A percentile compares a stretch with the other conserved stretches of the same genome.
phyloP scores from a whole-genome alignment of 1,140 invertebrate genomes.

The Ctenoplectra terminalis region DNA sequence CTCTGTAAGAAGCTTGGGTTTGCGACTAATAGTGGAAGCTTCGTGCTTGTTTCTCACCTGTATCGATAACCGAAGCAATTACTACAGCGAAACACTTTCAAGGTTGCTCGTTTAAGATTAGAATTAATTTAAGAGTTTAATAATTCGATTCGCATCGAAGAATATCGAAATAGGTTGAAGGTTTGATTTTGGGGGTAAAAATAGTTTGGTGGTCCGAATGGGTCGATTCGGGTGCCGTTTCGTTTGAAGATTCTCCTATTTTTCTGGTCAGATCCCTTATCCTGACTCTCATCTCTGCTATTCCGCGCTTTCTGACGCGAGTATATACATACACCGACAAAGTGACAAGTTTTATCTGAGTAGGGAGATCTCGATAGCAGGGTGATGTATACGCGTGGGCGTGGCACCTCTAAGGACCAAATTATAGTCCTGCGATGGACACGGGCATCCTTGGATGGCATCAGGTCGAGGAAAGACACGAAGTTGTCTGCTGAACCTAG shows the following conservation, averaged over 20 bases:
- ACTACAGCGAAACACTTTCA: no score
- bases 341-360: constrained; percentile 71
- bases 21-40: background rate
- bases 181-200: constrained; percentile 38
- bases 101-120: no score
- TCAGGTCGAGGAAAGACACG: constrained; percentile 22
- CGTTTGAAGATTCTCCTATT: constrained; percentile 52
- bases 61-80: background rate
- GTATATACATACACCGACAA: constrained; percentile 57
- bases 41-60: background rate
- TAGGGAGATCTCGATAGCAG: constrained; percentile 61
- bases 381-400: constrained; percentile 70
- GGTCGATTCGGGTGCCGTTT: constrained; percentile 22
- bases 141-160: background rate
- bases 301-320: constrained; percentile 57
- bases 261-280: constrained; percentile 54
- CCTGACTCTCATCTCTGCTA: constrained; percentile 57
- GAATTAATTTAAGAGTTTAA: background rate
- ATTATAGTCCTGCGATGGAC: constrained; percentile 67
- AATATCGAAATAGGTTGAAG: background rate
- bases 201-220: constrained; percentile 10
- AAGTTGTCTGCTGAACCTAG: constrained; percentile 32
- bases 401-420: constrained; percentile 70
- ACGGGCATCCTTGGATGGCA: constrained; percentile 40
- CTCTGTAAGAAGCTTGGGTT: constrained; percentile 7